Conservation (phyloP, 2,888 invertebrate species). For the Pammene aurita region DNA sequence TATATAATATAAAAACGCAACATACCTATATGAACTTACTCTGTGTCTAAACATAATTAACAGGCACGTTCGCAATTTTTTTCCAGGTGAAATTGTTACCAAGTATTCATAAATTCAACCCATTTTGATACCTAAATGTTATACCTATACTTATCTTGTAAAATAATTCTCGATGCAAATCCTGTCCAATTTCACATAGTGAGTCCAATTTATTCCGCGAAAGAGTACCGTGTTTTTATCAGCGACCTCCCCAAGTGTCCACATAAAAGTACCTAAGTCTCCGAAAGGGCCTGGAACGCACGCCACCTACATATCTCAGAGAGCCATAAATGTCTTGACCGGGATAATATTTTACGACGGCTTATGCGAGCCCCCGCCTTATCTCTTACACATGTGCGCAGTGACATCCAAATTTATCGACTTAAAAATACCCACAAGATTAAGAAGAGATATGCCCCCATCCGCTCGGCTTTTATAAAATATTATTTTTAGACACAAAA, state of each 20-base stretch:
- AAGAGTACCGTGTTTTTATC: conserved; percentile 35
- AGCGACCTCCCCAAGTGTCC: neutral
- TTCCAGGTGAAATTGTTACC: too few species aligned
- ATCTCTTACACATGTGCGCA: conserved; percentile 77
- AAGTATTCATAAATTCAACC: too few species aligned
- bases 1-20: too few species aligned
- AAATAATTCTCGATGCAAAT: neutral
- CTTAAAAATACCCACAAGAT: conserved; percentile 80
- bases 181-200: neutral
- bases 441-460: conserved; percentile 71
- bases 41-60: too few species aligned
- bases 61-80: too few species aligned
- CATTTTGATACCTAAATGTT: too few species aligned
- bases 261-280: conserved; percentile 34
- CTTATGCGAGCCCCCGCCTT: conserved; percentile 73
- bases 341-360: conserved; percentile 81
- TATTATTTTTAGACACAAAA: conserved; percentile 64
- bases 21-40: too few species aligned
- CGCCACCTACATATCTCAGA: conserved; percentile 71
- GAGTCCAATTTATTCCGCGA: neutral
- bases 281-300: conserved; percentile 58
- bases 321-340: conserved; percentile 76
- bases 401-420: conserved; percentile 81
- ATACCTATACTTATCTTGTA: too few species aligned
- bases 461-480: conserved; percentile 64